Evolutionary conservation across 2,797 vertebrate genomes (phyloP).

Genomic region (Hemitrygon akajei): DNA sequence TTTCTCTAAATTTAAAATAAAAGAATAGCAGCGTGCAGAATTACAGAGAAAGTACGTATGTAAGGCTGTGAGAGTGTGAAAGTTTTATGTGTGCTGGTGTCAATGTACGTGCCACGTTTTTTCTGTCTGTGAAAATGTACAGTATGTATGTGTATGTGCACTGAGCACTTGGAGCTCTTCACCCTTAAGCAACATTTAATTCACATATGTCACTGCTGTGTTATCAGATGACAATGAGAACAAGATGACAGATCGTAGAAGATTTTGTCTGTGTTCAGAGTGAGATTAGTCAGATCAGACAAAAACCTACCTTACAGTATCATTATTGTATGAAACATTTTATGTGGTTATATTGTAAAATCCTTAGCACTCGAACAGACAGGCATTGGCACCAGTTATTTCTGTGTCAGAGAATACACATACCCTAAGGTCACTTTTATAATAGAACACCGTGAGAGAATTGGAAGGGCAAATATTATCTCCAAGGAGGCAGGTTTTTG

Average conservation of each 20-base stretch:
- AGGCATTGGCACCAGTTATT: slow-evolving; percentile 15
- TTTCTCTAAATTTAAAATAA: too few relatives aligned
- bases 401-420: slow-evolving; percentile 25
- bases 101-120: too few relatives aligned
- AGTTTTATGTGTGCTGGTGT: too few relatives aligned
- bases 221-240: slow-evolving; percentile 2
- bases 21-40: too few relatives aligned
- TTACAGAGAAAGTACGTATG: too few relatives aligned
- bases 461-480: slow-evolving; percentile 28
- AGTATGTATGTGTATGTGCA: not conserved
- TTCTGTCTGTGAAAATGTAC: too few relatives aligned
- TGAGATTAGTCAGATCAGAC: not conserved
- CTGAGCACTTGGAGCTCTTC: not conserved
- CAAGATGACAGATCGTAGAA: not conserved
- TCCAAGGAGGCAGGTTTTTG: not conserved
- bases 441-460: slow-evolving; percentile 6
- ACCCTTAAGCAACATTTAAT: not conserved
- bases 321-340: slow-evolving; percentile 3
- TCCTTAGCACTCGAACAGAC: slow-evolving; percentile 18
- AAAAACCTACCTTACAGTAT: not conserved
- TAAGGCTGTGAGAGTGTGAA: too few relatives aligned
- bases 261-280: not conserved
- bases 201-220: not conserved
- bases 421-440: slow-evolving; percentile 15
- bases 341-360: slow-evolving; percentile 15